phyloP scores from a whole-genome alignment of 2,113 vertebrate species.

The Phyllopteryx taeniolatus region DNA sequence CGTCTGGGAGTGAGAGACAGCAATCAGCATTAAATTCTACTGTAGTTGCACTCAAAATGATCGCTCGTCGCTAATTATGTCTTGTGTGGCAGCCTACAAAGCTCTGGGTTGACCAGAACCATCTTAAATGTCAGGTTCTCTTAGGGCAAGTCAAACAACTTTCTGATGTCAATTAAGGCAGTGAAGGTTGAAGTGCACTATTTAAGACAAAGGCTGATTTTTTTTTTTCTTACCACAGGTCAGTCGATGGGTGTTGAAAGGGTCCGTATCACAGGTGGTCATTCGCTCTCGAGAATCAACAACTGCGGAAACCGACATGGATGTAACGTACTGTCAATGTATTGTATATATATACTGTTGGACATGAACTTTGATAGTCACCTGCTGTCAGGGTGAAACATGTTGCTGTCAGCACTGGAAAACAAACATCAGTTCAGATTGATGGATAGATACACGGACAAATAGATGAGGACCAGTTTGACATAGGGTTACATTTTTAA shows the following conservation, averaged over 20 bases:
- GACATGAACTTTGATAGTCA: neutral
- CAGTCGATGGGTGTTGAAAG: conserved; percentile 8
- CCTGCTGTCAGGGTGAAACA: neutral
- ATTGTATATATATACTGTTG: neutral
- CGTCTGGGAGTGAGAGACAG: neutral
- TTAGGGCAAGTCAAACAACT: neutral
- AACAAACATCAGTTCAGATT: neutral
- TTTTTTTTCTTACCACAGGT: conserved; percentile 25
- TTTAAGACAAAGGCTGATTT: neutral
- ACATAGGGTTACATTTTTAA: no score
- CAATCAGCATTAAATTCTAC: neutral
- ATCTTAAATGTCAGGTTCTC: no score
- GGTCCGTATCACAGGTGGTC: conserved; percentile 2
- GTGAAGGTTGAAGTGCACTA: no score
- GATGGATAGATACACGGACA: no score
- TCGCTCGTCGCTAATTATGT: no score
- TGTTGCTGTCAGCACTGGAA: neutral
- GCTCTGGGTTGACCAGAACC: no score
- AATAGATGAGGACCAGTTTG: neutral
- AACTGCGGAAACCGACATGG: neutral
- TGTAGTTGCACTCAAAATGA: no score
- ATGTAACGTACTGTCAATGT: neutral
- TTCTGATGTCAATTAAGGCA: no score
- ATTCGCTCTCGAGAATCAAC: neutral
- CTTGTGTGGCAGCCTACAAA: no score